These are phyloP conservation scores for Propithecus perrieri DNA, from an alignment of 2,797 vertebrate species.

Conservation along the genomic window DNA sequence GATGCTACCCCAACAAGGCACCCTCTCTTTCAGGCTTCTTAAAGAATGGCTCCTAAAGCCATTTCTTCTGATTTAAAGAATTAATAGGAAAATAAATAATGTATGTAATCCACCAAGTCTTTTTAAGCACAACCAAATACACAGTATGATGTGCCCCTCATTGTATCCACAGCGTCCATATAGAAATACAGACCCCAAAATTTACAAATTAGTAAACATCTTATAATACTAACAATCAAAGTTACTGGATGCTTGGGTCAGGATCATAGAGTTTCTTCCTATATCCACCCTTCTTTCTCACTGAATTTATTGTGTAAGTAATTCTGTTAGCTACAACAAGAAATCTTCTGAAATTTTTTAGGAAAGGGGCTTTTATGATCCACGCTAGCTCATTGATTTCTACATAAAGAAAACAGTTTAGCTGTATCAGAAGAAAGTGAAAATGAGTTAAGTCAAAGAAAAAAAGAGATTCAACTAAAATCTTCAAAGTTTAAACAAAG, in stretches of 20 bases:
- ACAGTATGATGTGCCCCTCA: not conserved
- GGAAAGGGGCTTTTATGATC: not conserved
- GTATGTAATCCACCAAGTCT: not conserved
- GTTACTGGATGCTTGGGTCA: not conserved
- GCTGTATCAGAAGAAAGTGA: not conserved
- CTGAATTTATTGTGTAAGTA: not conserved
- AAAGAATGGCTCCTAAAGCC: not conserved
- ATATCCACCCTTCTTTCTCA: not conserved
- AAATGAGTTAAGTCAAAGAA: not conserved
- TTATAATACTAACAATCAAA: not conserved
- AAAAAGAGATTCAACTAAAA: not conserved
- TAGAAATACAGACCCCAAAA: not conserved
- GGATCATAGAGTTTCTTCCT: not conserved
- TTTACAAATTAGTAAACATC: not conserved
- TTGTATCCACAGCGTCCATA: accelerated
- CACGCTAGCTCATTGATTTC: not conserved
- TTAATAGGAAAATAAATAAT: not conserved
- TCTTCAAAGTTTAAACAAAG: conserved; percentile 21
- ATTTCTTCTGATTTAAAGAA: not conserved
- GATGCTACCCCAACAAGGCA: not conserved
- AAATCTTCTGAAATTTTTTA: not conserved
- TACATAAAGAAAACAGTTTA: not conserved
- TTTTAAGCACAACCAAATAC: not conserved
- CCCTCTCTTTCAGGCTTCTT: not conserved
- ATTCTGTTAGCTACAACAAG: not conserved